Conservation (phyloP, 2,888 invertebrate species). For the Tachina fera region DNA sequence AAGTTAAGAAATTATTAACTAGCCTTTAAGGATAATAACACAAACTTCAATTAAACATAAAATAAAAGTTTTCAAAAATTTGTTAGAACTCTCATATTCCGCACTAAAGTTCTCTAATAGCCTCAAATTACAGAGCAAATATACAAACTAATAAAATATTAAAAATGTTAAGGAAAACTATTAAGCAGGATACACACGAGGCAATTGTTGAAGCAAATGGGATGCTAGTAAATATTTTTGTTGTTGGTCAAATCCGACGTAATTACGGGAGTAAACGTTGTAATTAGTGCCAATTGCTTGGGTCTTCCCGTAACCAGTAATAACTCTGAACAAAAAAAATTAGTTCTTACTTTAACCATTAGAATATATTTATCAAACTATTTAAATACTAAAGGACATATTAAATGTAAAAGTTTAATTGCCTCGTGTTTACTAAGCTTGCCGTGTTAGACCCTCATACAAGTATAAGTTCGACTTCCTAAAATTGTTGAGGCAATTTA, state of each 20-base stretch:
- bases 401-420: too few relatives aligned
- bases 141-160: conserved; percentile 31
- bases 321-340: too few relatives aligned
- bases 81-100: conserved; percentile 11
- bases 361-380: too few relatives aligned
- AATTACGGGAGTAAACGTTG: too few relatives aligned
- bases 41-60: conserved; percentile 9
- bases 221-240: too few relatives aligned
- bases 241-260: too few relatives aligned
- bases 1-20: conserved; percentile 6
- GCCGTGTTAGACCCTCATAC: background rate
- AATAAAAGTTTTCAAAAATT: conserved; percentile 45
- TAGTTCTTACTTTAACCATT: too few relatives aligned
- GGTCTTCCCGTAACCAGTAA: too few relatives aligned
- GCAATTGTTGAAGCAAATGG: too few relatives aligned
- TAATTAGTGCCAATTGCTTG: too few relatives aligned
- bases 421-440: too few relatives aligned
- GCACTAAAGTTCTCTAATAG: conserved; percentile 46
- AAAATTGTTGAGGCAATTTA: conserved; percentile 36
- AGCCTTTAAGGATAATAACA: conserved; percentile 37
- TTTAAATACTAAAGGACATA: too few relatives aligned
- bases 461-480: background rate
- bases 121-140: conserved; percentile 30
- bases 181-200: conserved; percentile 4
- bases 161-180: conserved; percentile 41